phyloP scores from a whole-genome alignment of 1,140 invertebrate species.

The Phymorhynchus buccinoides region DNA sequence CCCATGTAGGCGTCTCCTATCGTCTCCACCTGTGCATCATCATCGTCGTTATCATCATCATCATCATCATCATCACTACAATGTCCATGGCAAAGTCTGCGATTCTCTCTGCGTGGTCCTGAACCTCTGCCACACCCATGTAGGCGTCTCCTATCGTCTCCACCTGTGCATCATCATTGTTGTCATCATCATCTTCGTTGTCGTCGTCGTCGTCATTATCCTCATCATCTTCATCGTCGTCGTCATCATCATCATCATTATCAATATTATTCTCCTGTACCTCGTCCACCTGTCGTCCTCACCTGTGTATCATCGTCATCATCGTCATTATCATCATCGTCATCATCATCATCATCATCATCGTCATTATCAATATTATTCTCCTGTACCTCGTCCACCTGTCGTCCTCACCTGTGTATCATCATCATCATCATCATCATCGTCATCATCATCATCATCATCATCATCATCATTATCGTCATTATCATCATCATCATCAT shows the following conservation, averaged over 20 bases:
- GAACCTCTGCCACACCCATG: slow-evolving; percentile 74
- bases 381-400: too few relatives aligned
- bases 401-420: background rate
- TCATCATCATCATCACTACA: too few relatives aligned
- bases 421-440: background rate
- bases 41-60: too few relatives aligned
- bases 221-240: too few relatives aligned
- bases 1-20: slow-evolving; percentile 67
- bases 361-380: too few relatives aligned
- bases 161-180: too few relatives aligned
- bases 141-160: slow-evolving; percentile 72
- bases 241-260: slow-evolving; percentile 10
- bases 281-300: too few relatives aligned
- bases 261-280: too few relatives aligned
- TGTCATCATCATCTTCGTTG: too few relatives aligned
- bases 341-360: background rate
- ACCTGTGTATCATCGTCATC: background rate
- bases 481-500: background rate
- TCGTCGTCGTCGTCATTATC: too few relatives aligned
- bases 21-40: slow-evolving; percentile 70
- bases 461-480: background rate
- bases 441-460: slow-evolving; percentile 11
- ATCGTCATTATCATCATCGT: background rate
- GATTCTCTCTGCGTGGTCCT: slow-evolving; percentile 47
- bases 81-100: slow-evolving; percentile 52